Evolutionary conservation across 1,140 invertebrate species (phyloP), one percentile per base, ranked within the genome.

Genomic region (Caenorhabditis tropicalis): DNA sequence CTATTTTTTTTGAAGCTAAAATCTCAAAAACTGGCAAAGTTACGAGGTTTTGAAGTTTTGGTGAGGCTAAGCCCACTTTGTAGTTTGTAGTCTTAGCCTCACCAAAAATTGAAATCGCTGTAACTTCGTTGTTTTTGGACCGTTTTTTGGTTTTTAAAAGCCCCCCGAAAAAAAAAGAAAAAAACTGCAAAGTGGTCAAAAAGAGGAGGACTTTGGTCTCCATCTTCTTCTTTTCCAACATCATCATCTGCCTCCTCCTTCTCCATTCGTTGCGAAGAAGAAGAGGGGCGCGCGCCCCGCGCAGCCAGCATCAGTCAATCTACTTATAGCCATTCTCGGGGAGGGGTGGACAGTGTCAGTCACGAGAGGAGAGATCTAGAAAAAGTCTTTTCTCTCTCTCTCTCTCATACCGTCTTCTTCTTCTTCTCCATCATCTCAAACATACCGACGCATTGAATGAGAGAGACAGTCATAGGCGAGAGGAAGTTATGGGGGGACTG

Each of bases 181-280:
- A 74, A 74, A 74, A 43, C 65, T 74, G 36, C 65, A 46, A 74
- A 39, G 65, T 74, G 65, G 65, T 74, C 33, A 74, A 74, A 74
- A 74, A 74, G 36, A 5, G 31, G 31, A 24, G 65, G 65, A 74
- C 65, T 74, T 74, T 74, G 65, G 65, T 74, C 65, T 74, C 15
- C 31, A 9, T 65, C 58, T 58, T 58, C 56, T 58, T 19, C 56
- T 58, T 65, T 65, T 65, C 58, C 58, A 65, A 65, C 65, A 74
- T 43, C 65, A 74, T 74, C 65, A 74, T 74, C 65, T 7, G 21
- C 9, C 19, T 24, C 65, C 9, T 56, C 53, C 53, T 56, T 56
- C 53, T 56, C 29, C 53, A 12, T 56, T n/a, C 21, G 0, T n/a
- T 56, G 19, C 24, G 19, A 51, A 19, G n/a, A 12, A 19, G 19